Evolutionary conservation across 2,888 invertebrate species (phyloP).

Genomic region (Ephialtes manifestator): DNA sequence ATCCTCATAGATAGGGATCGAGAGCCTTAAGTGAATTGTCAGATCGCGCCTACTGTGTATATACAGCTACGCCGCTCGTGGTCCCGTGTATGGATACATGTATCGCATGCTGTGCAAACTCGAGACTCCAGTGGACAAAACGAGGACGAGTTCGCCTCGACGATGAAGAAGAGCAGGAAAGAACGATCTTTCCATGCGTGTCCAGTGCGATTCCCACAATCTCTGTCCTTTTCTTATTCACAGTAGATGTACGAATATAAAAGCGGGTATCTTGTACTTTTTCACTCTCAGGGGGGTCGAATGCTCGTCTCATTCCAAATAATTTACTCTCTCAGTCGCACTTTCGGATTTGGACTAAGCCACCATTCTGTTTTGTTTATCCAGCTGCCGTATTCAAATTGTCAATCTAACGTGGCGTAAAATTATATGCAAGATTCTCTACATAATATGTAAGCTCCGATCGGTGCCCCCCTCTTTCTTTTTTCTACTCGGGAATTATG

Average conservation of each 20-base stretch:
- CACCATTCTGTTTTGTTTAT: conserved; percentile 82
- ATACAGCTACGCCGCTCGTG: conserved; percentile 61
- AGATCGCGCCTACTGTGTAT: conserved; percentile 77
- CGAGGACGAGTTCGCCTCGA: conserved; percentile 32
- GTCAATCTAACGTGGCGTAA: conserved; percentile 85
- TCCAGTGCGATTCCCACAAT: conserved; percentile 45
- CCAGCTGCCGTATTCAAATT: conserved; percentile 85
- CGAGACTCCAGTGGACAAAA: conserved; percentile 73
- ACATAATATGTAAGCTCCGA: conserved; percentile 84
- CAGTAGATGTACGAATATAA: conserved; percentile 48
- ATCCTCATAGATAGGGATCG: conserved; percentile 77
- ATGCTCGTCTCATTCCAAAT: conserved; percentile 47
- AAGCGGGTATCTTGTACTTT: conserved; percentile 72
- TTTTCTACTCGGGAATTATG: conserved; percentile 68
- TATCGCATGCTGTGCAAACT: conserved; percentile 84
- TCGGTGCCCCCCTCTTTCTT: conserved; percentile 51
- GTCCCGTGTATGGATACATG: conserved; percentile 81
- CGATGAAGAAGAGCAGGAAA: conserved; percentile 21
- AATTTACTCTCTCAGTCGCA: conserved; percentile 59
- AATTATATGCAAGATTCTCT: conserved; percentile 85
- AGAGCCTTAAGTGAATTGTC: conserved; percentile 83
- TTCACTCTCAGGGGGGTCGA: conserved; percentile 70
- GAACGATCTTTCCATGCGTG: conserved; percentile 25
- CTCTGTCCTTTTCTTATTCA: conserved; percentile 57
- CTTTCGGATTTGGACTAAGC: conserved; percentile 72